phyloP scores from a whole-genome alignment of 2,797 vertebrate genomes.

The Lagodon rhomboides region DNA sequence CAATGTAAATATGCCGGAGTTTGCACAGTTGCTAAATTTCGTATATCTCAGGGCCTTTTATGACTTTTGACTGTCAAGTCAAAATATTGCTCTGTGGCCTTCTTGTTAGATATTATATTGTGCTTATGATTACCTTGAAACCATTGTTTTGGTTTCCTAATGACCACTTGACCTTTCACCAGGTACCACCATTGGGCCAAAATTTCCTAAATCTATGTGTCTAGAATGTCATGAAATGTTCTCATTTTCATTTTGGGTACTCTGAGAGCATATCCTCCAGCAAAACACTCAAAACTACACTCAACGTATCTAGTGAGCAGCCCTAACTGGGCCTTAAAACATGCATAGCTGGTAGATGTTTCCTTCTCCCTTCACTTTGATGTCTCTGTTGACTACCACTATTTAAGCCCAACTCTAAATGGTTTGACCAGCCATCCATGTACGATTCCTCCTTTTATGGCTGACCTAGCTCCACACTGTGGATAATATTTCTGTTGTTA shows the following conservation, averaged over 20 bases:
- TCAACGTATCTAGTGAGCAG: too few relatives aligned
- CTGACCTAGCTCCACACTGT: conserved; percentile 21
- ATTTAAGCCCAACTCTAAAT: conserved; percentile 23
- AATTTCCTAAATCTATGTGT: not conserved
- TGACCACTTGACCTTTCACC: not conserved
- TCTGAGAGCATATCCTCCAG: not conserved
- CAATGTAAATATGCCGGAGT: too few relatives aligned
- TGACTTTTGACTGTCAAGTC: not conserved
- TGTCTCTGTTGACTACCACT: not conserved
- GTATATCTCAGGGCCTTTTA: not conserved
- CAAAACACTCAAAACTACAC: not conserved
- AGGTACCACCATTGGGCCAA: not conserved
- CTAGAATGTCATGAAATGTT: not conserved
- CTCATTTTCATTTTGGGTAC: not conserved
- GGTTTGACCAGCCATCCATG: conserved; percentile 40
- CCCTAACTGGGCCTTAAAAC: not conserved
- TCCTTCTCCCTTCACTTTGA: not conserved
- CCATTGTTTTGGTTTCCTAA: not conserved
- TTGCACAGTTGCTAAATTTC: too few relatives aligned
- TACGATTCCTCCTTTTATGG: conserved; percentile 54
- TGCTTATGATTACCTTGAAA: not conserved
- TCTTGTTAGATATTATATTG: too few relatives aligned
- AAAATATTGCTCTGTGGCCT: not conserved
- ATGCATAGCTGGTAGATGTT: not conserved
- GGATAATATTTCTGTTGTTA: conserved; percentile 31